Evolutionary conservation across 2,113 vertebrate species (phyloP), one percentile per base, ranked within the genome.

Genomic region (Saccopteryx leptura): DNA sequence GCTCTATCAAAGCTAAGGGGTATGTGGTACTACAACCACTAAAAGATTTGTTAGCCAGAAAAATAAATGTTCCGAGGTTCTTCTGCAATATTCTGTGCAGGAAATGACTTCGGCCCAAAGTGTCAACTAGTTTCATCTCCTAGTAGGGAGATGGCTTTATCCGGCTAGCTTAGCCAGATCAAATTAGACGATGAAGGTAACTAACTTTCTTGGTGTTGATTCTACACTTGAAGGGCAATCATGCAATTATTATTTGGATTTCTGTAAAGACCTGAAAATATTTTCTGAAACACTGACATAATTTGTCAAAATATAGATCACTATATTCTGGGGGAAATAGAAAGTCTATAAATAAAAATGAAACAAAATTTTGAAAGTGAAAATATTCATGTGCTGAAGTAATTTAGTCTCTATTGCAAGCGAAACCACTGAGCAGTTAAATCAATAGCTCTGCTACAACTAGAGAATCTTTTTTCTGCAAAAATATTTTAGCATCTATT

Each of bases 401-500:
- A 61, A 93, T 88, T 74, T 65, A 4, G 19, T 82, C 68, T 65
- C 5, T 69, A 80, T 46, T 31, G 17, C 65, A 81, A 58, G 9
- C 71, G 11, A 52, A 79, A 80, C 23, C 10, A 72, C 63, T 82
- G 65, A 72, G 26, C 61, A 61, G 13, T 56, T 85, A 50, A 79
- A 60, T 74, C 83, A 65, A 65, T 79, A 69, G 28, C 10, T 48
- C 21, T 93, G 33, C 28, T 93, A 48, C 33, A 85, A 60, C 33
- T 58, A 54, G 8, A 58, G 24, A 56, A 54, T 26, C 5, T 66
- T 78, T 76, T 56, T 85, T 76, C 61, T 92, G 60, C 61, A 86
- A 50, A 79, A 93, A 78, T 86, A 50, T 78, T 69, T 93, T 93
- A 87, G 33, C 14, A n/a, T 79, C 14, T 69, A n/a, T 69, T 79